phyloP scores from a whole-genome alignment of 2,113 vertebrate genomes.

The Physeter macrocephalus region DNA sequence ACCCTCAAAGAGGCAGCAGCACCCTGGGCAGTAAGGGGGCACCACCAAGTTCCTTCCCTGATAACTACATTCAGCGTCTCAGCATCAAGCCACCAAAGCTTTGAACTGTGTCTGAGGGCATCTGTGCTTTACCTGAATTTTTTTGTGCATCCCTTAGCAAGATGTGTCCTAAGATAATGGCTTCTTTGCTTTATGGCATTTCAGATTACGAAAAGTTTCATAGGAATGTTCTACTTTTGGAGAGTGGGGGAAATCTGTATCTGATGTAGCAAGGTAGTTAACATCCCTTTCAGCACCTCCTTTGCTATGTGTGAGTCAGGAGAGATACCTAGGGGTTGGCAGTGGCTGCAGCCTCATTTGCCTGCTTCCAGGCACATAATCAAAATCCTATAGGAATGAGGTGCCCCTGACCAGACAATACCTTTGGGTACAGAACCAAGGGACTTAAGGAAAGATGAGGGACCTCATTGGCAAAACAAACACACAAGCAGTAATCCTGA shows the following conservation, averaged over 20 bases:
- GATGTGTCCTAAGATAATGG: too few species aligned
- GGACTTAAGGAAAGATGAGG: neutral
- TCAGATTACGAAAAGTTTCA: neutral
- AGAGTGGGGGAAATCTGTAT: neutral
- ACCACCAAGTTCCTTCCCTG: neutral
- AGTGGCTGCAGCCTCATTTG: neutral
- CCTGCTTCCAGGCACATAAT: conserved; percentile 12
- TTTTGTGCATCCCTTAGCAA: neutral
- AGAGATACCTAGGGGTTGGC: neutral
- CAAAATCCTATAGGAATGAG: neutral
- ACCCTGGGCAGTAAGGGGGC: neutral
- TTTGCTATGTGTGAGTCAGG: neutral
- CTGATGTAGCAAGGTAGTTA: neutral
- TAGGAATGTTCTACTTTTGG: fast-evolving
- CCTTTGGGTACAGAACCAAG: neutral
- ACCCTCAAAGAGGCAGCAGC: neutral
- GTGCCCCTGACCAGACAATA: neutral
- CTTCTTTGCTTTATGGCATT: neutral
- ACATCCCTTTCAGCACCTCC: neutral
- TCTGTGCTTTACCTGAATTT: neutral
- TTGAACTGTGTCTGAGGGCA: neutral
- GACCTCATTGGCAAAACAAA: neutral
- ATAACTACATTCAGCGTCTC: neutral
- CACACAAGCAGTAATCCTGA: neutral
- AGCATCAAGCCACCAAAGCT: neutral